These are phyloP conservation scores for Zele albiditarsus DNA, from an alignment of 2,888 invertebrate genomes.

Conservation along the genomic window DNA sequence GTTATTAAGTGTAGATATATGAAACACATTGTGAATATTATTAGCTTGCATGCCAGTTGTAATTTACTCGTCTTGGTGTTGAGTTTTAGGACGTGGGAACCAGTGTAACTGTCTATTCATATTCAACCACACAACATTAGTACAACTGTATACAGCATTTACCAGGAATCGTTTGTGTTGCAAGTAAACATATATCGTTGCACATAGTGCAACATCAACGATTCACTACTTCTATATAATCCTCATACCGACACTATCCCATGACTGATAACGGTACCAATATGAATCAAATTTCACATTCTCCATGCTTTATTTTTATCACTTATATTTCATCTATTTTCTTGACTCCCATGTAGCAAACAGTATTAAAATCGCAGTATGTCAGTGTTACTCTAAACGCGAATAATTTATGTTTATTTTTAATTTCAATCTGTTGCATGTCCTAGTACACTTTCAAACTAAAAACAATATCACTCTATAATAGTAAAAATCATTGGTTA, in stretches of 20 bases:
- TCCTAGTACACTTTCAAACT: no score
- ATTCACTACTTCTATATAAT: not conserved
- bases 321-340: no score
- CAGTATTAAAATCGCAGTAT: no score
- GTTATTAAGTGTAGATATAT: conserved; percentile 12
- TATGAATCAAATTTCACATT: not conserved
- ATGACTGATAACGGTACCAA: not conserved
- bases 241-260: not conserved
- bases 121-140: conserved; percentile 34
- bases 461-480: no score
- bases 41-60: conserved; percentile 50
- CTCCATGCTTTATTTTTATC: not conserved
- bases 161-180: not conserved
- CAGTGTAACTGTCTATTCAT: conserved; percentile 34
- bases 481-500: no score
- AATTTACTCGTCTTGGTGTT: conserved; percentile 44
- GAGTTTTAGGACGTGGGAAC: conserved; percentile 49
- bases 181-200: not conserved
- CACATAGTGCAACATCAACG: not conserved
- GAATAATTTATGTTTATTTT: no score
- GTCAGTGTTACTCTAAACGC: no score
- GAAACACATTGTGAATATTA: conserved; percentile 35
- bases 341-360: no score
- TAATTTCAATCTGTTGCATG: no score
- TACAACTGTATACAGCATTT: conserved; percentile 10